Conservation (phyloP, 2,797 vertebrate genomes). For the Gambusia yucatana region DNA sequence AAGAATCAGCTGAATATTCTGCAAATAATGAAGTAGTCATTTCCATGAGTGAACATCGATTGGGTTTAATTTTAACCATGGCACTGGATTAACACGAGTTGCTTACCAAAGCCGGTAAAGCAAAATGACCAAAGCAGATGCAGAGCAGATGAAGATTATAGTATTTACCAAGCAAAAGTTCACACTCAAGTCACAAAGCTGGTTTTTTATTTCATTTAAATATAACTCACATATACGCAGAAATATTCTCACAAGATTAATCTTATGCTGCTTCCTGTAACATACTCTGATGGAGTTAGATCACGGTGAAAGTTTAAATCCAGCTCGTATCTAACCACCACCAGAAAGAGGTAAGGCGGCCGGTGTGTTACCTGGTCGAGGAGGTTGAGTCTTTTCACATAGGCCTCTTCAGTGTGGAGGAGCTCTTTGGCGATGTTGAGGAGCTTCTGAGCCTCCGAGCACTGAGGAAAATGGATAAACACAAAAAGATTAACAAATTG, state of each 20-base stretch:
- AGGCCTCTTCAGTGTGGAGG: slow-evolving; percentile 94
- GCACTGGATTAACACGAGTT: background rate
- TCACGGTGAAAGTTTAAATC: slow-evolving; percentile 56
- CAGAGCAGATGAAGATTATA: background rate
- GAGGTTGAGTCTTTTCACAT: slow-evolving; percentile 93
- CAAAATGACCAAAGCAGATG: background rate
- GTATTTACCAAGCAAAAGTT: background rate
- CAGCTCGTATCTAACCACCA: slow-evolving; percentile 49
- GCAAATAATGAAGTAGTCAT: background rate
- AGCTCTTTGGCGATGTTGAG: slow-evolving; percentile 96
- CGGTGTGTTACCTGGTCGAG: slow-evolving; percentile 90
- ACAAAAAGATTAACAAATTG: background rate
- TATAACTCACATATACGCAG: slow-evolving; percentile 1
- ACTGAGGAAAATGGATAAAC: slow-evolving; percentile 72
- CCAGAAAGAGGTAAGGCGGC: background rate
- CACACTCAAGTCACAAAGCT: slow-evolving; percentile 1
- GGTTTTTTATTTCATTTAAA: slow-evolving; percentile 7
- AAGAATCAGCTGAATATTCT: background rate
- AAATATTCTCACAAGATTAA: slow-evolving; percentile 26
- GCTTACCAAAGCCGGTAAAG: background rate
- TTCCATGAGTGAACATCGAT: background rate
- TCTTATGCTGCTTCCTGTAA: slow-evolving; percentile 49
- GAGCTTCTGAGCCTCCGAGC: slow-evolving; percentile 89
- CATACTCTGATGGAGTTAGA: slow-evolving; percentile 49
- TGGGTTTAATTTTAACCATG: background rate